Base-by-base conservation (phyloP, 2,888 invertebrate genomes). In the Temnothorax unifasciatus region DNA sequence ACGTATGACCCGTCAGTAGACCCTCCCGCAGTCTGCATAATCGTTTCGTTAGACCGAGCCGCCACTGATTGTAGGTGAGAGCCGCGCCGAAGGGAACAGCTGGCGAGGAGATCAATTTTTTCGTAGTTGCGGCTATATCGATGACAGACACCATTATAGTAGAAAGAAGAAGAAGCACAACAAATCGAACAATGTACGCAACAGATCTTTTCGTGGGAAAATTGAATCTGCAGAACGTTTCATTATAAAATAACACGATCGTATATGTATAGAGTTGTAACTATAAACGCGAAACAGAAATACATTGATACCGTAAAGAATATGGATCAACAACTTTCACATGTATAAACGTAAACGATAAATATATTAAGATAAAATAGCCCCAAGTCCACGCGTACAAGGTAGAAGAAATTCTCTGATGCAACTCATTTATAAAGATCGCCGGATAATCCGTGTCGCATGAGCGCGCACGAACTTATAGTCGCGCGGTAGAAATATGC, bases 21-120 rank as follows among this genome's bases (percentile, higher is more conserved):
- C 73, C 73, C 77, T 83, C 71, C 76, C 71, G 89, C 86, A 85
- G 92, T 94, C 91, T 92, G 90, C 93, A 93, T 94, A 93, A 93
- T 93, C 92, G 88, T 92, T 90, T 91, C 90, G 91, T 91, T 90
- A 91, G 88, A 83, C 88, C 82, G 82, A 87, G 87, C 88, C 52
- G 63, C 74, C 82, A 86, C 87, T 93, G 92, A 93, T 93, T 92
- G 92, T 92, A 92, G 92, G 92, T 90, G 91, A 90, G 75, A 87
- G 79, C 82, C 85, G 83, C 76, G 89, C 86, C 88, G 84, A 86
- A 76, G 88, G 91, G 89, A 91, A 89, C 92, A 93, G 92, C 92
- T 93, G 93, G 86, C 85, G 87, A 90, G 88, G 89, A 89, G 89
- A 89, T 92, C 86, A 85, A 90, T 92, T 88, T 88, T 82, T 66